These are phyloP conservation scores for Gisinianus flammeolus DNA, from an alignment of 2,888 invertebrate species.

Conservation along the genomic window DNA sequence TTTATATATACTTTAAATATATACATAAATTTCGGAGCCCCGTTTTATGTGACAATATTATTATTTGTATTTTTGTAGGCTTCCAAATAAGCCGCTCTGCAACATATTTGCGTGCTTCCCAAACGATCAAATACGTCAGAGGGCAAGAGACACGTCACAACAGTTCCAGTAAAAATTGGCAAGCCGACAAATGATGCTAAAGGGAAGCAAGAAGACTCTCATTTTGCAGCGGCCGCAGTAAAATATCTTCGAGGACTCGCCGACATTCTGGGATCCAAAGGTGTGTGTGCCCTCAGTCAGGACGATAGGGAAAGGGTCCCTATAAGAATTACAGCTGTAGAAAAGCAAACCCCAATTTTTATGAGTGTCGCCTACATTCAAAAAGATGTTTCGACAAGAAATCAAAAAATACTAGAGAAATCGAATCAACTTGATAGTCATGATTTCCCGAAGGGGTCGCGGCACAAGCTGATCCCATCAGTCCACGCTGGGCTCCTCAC, in stretches of 20 bases:
- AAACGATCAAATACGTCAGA: background rate
- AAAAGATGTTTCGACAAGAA: too few species aligned
- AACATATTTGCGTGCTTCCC: slow-evolving; percentile 23
- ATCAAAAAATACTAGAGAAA: too few species aligned
- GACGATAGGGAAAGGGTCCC: slow-evolving; percentile 58
- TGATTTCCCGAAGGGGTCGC: slow-evolving; percentile 59
- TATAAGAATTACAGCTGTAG: slow-evolving; percentile 61
- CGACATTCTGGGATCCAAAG: slow-evolving; percentile 18
- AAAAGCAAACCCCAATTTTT: slow-evolving; percentile 60
- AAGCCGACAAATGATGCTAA: slow-evolving; percentile 9
- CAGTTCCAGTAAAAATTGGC: slow-evolving; percentile 27
- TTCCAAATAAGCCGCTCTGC: slow-evolving; percentile 20
- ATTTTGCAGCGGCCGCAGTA: slow-evolving; percentile 28
- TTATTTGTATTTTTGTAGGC: slow-evolving; percentile 7
- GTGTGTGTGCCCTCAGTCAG: background rate
- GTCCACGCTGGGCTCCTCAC: slow-evolving; percentile 59
- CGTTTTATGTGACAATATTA: background rate
- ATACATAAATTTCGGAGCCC: background rate
- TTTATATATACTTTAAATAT: background rate
- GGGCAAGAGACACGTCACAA: slow-evolving; percentile 28
- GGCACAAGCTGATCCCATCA: slow-evolving; percentile 60
- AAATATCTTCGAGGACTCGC: slow-evolving; percentile 20
- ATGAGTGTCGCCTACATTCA: slow-evolving; percentile 60
- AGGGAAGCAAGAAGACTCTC: slow-evolving; percentile 13
- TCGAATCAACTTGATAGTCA: slow-evolving; percentile 59